phyloP scores from a whole-genome alignment of 1,140 invertebrate species.

The Wasmannia auropunctata region DNA sequence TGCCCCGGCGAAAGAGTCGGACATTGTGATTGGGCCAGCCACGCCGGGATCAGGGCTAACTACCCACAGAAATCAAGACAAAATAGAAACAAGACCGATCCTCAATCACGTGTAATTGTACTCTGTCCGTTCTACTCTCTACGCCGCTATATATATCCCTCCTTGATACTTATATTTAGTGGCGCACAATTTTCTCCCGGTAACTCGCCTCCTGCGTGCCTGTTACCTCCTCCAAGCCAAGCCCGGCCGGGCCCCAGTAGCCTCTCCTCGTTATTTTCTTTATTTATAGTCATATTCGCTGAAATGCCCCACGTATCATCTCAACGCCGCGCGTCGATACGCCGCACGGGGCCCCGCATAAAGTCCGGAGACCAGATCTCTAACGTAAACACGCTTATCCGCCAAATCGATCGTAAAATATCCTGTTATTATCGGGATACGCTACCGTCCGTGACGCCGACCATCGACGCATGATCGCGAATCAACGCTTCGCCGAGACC shows the following conservation, averaged over 20 bases:
- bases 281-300: slow-evolving; percentile 58
- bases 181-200: slow-evolving; percentile 60
- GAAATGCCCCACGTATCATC: slow-evolving; percentile 52
- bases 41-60: slow-evolving; percentile 61
- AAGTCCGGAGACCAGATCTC: slow-evolving; percentile 51
- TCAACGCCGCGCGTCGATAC: slow-evolving; percentile 36
- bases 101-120: slow-evolving; percentile 72
- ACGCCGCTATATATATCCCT: slow-evolving; percentile 32
- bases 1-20: not conserved
- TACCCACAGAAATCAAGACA: slow-evolving; percentile 66
- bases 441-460: slow-evolving; percentile 47
- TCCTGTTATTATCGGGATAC: slow-evolving; percentile 57
- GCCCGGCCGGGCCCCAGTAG: slow-evolving; percentile 7
- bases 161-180: slow-evolving; percentile 60
- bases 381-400: slow-evolving; percentile 60
- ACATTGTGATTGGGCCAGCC: slow-evolving; percentile 63
- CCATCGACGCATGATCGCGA: slow-evolving; percentile 48
- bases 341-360: slow-evolving; percentile 19
- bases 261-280: slow-evolving; percentile 51
- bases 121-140: slow-evolving; percentile 60
- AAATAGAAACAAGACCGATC: slow-evolving; percentile 69
- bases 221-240: not conserved
- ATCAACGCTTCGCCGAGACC: slow-evolving; percentile 29
- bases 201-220: slow-evolving; percentile 31
- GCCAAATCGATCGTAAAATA: slow-evolving; percentile 57